phyloP scores from a whole-genome alignment of 2,113 vertebrate species.

The Ondatra zibethicus region DNA sequence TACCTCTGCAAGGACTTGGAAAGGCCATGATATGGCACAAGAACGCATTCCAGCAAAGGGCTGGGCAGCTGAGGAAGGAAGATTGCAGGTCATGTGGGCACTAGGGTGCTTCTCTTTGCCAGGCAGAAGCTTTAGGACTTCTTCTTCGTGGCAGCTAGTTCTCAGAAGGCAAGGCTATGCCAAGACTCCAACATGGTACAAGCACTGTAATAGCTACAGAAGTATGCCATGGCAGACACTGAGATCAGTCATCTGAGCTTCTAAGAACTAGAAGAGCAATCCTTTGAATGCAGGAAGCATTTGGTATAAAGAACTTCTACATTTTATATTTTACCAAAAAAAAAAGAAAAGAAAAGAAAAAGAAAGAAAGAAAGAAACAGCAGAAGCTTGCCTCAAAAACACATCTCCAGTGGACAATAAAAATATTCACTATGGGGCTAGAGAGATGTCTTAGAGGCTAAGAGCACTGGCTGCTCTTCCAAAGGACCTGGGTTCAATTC shows the following conservation, averaged over 20 bases:
- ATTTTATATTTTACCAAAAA: neutral
- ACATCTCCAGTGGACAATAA: neutral
- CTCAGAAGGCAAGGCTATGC: neutral
- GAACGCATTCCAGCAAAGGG: conserved; percentile 52
- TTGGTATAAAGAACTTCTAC: neutral
- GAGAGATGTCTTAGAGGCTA: neutral
- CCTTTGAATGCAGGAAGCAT: neutral
- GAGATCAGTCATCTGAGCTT: neutral
- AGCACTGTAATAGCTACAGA: neutral
- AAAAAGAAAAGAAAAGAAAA: neutral
- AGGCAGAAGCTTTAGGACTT: neutral
- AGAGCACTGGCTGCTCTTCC: neutral
- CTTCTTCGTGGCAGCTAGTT: neutral
- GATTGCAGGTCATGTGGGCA: neutral
- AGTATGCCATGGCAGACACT: neutral
- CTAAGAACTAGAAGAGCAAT: neutral
- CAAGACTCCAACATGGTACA: neutral
- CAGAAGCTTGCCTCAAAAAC: neutral
- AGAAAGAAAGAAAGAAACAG: neutral
- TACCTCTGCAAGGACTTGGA: neutral
- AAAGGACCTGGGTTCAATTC: too few species aligned
- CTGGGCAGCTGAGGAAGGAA: neutral
- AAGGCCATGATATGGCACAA: neutral
- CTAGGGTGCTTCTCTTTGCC: neutral
- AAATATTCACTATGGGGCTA: neutral